Evolutionary conservation across 2,888 invertebrate genomes (phyloP), one percentile per base, ranked within the genome.

Genomic region (Halocaridina rubra): DNA sequence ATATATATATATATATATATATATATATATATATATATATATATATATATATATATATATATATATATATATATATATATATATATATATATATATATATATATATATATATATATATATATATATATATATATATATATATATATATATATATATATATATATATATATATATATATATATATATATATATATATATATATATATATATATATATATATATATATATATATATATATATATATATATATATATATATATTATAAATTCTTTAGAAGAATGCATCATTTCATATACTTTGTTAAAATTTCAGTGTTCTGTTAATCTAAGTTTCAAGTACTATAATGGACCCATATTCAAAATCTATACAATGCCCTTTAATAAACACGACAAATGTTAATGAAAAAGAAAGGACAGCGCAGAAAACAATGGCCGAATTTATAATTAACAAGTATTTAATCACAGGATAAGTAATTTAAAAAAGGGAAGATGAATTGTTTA

Each of bases 71-170:
- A 64, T 13, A 7, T 64, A 64, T 64, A 13, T 64, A 13, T 64
- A 64, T 22, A 22, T 64, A 22, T 64, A 64, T 64, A 64, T 64
- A 46, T 64, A 64, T 64, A 64, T 2, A 64, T 4, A 64, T 64
- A 64, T 64, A 2, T 7, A 64, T 64, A 64, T 4, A 22, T 64
- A 64, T 4, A 24, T 24, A 24, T 24, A 67, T 24, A 67, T 24
- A 67, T 24, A 67, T 13, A 67, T 24, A 67, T 24, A 61, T 61
- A 61, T 61, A 61, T 61, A 61, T 61, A 61, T 61, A 61, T 61
- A 61, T 46, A 61, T 61, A 61, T 61, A 61, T 61, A 61, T 61
- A 61, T 61, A 61, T 61, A 61, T 61, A 61, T 61, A 61, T 61
- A 61, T 10, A 61, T 61, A 61, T 24, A 61, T 61, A 61, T 61